A percentile compares a stretch with the other conserved stretches of the same genome.
phyloP scores from a whole-genome alignment of 2,113 vertebrate genomes.

The Periophthalmus modestus region DNA sequence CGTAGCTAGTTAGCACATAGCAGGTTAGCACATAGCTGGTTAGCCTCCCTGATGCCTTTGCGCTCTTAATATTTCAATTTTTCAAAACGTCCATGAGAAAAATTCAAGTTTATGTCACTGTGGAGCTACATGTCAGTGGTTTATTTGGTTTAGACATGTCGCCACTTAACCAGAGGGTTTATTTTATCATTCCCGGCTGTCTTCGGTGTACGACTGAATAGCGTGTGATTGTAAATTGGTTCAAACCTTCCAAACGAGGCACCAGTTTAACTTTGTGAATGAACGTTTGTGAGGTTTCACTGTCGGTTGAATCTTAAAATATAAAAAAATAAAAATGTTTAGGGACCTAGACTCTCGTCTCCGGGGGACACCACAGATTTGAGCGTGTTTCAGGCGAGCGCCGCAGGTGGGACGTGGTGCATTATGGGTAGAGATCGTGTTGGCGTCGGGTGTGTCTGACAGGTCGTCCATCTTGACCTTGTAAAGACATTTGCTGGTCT shows the following conservation, averaged over 20 bases:
- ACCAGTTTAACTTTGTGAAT: background rate
- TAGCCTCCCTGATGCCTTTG: too few species aligned
- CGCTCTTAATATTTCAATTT: too few species aligned
- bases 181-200: too few species aligned
- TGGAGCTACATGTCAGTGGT: too few species aligned
- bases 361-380: conserved; percentile 64
- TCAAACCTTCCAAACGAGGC: background rate
- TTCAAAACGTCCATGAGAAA: too few species aligned
- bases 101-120: too few species aligned
- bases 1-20: too few species aligned
- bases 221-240: background rate
- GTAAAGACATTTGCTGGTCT: conserved; percentile 36
- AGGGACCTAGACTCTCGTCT: background rate
- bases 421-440: conserved; percentile 63
- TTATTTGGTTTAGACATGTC: too few species aligned
- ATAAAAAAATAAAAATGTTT: background rate
- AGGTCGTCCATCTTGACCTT: conserved; percentile 64
- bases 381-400: conserved; percentile 58
- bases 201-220: too few species aligned
- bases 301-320: background rate
- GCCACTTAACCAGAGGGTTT: too few species aligned
- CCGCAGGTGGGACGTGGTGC: conserved; percentile 63
- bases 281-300: background rate
- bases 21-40: too few species aligned
- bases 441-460: conserved; percentile 64